Evolutionary conservation across 2,797 vertebrate genomes (phyloP).

Genomic region (Margarornis squamiger): DNA sequence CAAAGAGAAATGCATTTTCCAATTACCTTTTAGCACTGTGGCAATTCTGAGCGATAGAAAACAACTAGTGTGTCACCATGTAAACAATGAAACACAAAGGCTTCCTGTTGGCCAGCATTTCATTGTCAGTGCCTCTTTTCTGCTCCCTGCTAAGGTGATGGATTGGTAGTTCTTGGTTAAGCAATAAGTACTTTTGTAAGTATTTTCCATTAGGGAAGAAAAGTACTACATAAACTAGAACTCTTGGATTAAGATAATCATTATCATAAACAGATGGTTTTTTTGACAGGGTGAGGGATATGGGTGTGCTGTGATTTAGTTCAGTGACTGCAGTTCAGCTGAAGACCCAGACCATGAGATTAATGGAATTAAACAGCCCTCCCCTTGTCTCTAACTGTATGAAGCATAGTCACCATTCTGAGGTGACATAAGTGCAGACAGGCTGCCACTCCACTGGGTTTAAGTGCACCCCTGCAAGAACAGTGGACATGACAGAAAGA

Average conservation of each 20-base stretch:
- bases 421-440: background rate
- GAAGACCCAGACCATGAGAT: background rate
- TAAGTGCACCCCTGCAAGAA: background rate
- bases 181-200: background rate
- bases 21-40: background rate
- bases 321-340: background rate
- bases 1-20: background rate
- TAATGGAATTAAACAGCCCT: background rate
- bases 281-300: background rate
- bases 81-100: background rate
- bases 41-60: background rate
- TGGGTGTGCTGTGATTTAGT: constrained; percentile 10
- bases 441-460: background rate
- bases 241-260: background rate
- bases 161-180: background rate
- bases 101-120: background rate
- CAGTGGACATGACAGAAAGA: background rate
- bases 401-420: background rate
- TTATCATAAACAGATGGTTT: constrained; percentile 16
- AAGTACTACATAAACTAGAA: background rate
- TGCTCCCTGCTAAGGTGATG: background rate
- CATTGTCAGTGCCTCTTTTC: background rate
- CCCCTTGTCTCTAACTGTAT: background rate
- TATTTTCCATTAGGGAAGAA: background rate
- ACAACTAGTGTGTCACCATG: background rate